Evolutionary conservation across 1,140 invertebrate genomes (phyloP), one percentile per base, ranked within the genome.

Genomic region (Microplitis mediator): DNA sequence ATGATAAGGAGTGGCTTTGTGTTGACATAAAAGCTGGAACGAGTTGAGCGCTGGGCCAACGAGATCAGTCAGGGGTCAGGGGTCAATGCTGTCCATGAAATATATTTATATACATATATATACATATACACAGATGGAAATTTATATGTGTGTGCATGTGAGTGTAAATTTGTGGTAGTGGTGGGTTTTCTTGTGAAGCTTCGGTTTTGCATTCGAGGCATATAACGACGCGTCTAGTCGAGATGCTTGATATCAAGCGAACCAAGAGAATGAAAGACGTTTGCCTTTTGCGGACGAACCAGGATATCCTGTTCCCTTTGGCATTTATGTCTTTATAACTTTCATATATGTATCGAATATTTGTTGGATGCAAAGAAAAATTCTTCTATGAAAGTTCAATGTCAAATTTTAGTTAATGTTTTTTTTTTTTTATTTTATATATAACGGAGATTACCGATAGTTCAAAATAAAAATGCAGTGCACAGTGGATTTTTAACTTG

Each of bases 231-330:
- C 36, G 36, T 65, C 16, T 45, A 45, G 39, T 65, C 16, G 16
- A 58, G 56, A 58, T 58, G 56, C 23, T 58, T 58, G 56, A 58
- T 58, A 58, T 58, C 56, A 58, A 58, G 56, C 56, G 56, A 58
- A 58, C 14, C 56, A 58, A 58, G 56, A 58, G 56, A 58, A 16
- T 23, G 56, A 58, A 58, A 58, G 56, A 16, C 56, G 60, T 13
- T 35, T 62, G 32, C 13, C 34, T 62, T 62, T 62, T 16, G 11
- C 60, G 14, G 35, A 35, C 60, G 60, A 3, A 35, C 45, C 63
- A 65, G 63, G 63, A 65, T 65, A 65, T 51, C 45, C 63, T 45
- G 45, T 51, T 65, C 36, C 45, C 63, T 45, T 23, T 16, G n/a
- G 63, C 63, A 23, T n/a, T 65, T 65, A 50, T 16, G 45, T n/a